Evolutionary conservation across 1,140 invertebrate species (phyloP), one percentile per base, ranked within the genome.

Genomic region (Pemphigus obesinymphae): DNA sequence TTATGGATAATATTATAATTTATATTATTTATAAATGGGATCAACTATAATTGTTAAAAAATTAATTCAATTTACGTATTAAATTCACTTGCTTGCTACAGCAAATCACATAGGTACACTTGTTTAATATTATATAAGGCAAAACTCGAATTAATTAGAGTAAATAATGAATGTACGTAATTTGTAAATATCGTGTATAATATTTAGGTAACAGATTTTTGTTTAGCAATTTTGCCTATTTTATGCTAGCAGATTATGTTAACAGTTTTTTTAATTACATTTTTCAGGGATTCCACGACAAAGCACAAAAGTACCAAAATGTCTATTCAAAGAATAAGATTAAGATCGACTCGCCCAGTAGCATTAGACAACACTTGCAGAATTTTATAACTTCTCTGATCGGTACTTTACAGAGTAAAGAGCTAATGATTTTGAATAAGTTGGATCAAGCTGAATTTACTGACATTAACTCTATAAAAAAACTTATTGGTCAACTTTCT

Each of bases 311-410:
- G 26, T 7, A 17, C 4, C 53, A 17, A 26, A 7, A 26, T 40
- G 0, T 1, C 20, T 3, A 23, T 78, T 40, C 34, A 1, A 78
- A 58, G 6, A 58, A 78, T 17, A 63, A 55, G 5, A 37, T 2
- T 10, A n/a, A 20, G 0, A 34, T 43, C 20, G 81, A 68, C n/a
- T n/a, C n/a, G n/a, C n/a, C n/a, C n/a, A n/a, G n/a, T n/a, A n/a
- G n/a, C n/a, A n/a, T n/a, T n/a, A n/a, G n/a, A n/a, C n/a, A n/a
- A n/a, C 31, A 31, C 43, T 0, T n/a, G 6, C 4, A 55, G 20
- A 29, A 43, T 0, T 84, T 81, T 73, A 40, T 55, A 0, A 55
- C 82, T 20, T 34, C 78, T 26, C 50, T 84, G 17, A 53, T 84
- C 29, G 53, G 83, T 48, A 0, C 70, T 83, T 61, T 40, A 34